Base-by-base conservation (phyloP, 2,888 invertebrate genomes). In the Heteromurus nitidus region DNA sequence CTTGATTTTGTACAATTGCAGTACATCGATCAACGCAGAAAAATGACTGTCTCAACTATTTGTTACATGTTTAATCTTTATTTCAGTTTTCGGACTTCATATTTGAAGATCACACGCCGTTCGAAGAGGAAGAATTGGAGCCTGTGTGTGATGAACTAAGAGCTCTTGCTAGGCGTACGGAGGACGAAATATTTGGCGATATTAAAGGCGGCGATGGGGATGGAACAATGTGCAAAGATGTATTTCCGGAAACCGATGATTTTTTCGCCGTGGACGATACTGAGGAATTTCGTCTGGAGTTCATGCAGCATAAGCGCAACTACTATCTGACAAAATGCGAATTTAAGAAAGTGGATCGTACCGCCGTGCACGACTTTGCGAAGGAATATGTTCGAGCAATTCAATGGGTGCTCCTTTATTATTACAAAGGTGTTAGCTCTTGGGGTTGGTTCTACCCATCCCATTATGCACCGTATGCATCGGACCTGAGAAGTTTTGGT, bases 401-500 rank as follows among this genome's bases (percentile, higher is more conserved):
- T 65, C 98, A 99, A 88, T 99, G 99, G 99, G 96, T 97, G 88
- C 91, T 99, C 20, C 92, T 94, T 88, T 99, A 99, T 89, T 99
- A 99, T 89, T 99, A 97, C 90, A 94, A 96, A 88, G 99, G 99
- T 5, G 96, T 97, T 58, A 95, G 95, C 68, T 98, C 97, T 0
- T 99, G 99, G 99, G 95, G 96, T 31, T 99, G 99, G 99, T 98
- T 92, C 90, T 99, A 98, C 90, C 97, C 98, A 0, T 95, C 96
- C 88, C 98, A 99, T 90, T 99, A 99, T 90, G 95, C 98, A 0
- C 99, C 99, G 0, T 98, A 94, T 89, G 95, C 98, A 86, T 98
- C 98, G 2, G 99, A 99, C 89, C 92, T 99, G 42, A 93, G 92
- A 87, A 93, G 94, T 77, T 97, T 98, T 88, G 91, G 92, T 85